Evolutionary conservation across 2,797 vertebrate genomes (phyloP).

Genomic region (Alcedo atthis): DNA sequence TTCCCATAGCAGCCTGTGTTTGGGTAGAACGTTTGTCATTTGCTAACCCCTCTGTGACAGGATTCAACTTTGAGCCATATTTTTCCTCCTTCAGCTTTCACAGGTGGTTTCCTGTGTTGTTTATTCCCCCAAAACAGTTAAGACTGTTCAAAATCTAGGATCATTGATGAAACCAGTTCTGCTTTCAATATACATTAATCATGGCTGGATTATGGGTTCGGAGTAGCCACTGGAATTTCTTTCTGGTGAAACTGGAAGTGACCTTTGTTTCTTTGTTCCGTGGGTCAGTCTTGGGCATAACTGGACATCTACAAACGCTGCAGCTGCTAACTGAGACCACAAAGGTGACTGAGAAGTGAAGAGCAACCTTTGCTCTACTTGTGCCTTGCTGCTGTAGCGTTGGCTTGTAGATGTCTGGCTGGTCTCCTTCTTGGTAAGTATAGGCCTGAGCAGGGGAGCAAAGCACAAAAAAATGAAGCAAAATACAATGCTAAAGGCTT

Average conservation of each 20-base stretch:
- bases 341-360: slow-evolving; percentile 34
- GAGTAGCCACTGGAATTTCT: slow-evolving; percentile 52
- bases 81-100: not conserved
- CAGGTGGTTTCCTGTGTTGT: not conserved
- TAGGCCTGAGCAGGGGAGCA: not conserved
- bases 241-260: slow-evolving; percentile 51
- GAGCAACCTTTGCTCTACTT: not conserved
- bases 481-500: not conserved
- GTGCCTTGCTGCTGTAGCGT: not conserved
- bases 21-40: not conserved
- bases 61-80: not conserved
- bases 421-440: not conserved
- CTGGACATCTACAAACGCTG: slow-evolving; percentile 34
- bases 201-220: slow-evolving; percentile 39
- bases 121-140: not conserved
- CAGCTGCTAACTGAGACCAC: slow-evolving; percentile 23
- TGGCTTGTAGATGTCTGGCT: not conserved
- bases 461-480: not conserved
- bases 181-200: slow-evolving; percentile 2
- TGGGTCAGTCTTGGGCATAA: slow-evolving; percentile 28
- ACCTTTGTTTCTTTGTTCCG: slow-evolving; percentile 50
- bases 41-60: not conserved
- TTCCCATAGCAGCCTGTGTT: not conserved
- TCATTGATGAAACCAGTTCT: slow-evolving; percentile 37
- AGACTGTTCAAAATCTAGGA: not conserved